A percentile compares a stretch with the other conserved stretches of the same genome.
Evolutionary conservation across 2,888 invertebrate genomes (phyloP).

Genomic region (Metacarcinus magister): DNA sequence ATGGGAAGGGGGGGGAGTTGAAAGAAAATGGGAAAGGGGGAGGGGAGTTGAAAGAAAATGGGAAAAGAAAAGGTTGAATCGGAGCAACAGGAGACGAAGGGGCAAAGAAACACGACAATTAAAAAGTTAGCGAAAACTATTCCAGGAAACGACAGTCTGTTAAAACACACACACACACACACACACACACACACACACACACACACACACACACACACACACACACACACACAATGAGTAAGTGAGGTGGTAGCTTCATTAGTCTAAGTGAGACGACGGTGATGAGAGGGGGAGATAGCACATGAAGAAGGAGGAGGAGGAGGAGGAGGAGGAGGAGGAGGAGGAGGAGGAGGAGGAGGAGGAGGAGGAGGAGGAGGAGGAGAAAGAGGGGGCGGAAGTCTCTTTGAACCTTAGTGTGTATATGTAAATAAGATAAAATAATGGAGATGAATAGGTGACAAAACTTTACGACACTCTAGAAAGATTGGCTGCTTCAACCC

Average conservation of each 20-base stretch:
- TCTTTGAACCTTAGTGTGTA: not conserved
- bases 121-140: slow-evolving; percentile 9
- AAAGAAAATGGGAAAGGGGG: too few species aligned
- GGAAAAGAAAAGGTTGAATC: not conserved
- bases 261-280: slow-evolving; percentile 27
- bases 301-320: not conserved
- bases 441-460: not conserved
- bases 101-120: not conserved
- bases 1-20: too few species aligned
- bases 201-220: slow-evolving; percentile 22
- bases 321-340: slow-evolving; percentile 46
- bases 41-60: not conserved
- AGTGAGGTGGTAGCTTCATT: slow-evolving; percentile 17
- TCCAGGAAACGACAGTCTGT: not conserved
- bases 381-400: not conserved
- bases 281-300: not conserved
- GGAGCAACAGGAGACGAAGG: not conserved
- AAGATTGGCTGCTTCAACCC: not conserved
- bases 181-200: slow-evolving; percentile 7
- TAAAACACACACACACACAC: not conserved
- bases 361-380: slow-evolving; percentile 21
- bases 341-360: slow-evolving; percentile 11
- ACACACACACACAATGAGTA: not conserved
- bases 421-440: not conserved
- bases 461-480: not conserved